Conservation (phyloP, 2,113 vertebrate genomes). For the Microcebus lehilahytsara region DNA sequence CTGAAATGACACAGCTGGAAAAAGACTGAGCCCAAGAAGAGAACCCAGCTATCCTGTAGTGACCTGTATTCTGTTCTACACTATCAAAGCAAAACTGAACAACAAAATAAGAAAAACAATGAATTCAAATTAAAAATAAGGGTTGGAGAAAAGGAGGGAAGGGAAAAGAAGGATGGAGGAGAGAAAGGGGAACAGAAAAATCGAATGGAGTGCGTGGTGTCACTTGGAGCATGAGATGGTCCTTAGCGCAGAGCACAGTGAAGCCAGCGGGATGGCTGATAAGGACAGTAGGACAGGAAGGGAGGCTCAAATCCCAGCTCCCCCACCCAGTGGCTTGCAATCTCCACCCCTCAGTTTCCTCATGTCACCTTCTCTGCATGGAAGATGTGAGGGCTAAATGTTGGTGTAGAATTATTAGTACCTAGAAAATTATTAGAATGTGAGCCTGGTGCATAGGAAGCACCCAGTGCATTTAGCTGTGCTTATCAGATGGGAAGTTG, state of each 20-base stretch:
- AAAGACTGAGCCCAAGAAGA: background rate
- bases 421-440: background rate
- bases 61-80: background rate
- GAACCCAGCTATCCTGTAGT: background rate
- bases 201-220: rapidly evolving
- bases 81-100: background rate
- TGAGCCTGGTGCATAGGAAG: background rate
- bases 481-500: background rate
- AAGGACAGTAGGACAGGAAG: rapidly evolving
- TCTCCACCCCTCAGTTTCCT: background rate
- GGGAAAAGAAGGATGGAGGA: background rate
- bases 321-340: rapidly evolving
- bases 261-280: rapidly evolving
- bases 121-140: background rate
- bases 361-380: background rate
- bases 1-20: background rate
- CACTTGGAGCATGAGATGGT: rapidly evolving
- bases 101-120: background rate
- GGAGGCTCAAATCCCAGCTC: background rate
- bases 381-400: background rate
- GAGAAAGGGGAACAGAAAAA: background rate
- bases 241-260: rapidly evolving
- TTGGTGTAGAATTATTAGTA: background rate
- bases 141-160: background rate
- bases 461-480: background rate